phyloP scores from a whole-genome alignment of 2,113 vertebrate species.

The human region DNA sequence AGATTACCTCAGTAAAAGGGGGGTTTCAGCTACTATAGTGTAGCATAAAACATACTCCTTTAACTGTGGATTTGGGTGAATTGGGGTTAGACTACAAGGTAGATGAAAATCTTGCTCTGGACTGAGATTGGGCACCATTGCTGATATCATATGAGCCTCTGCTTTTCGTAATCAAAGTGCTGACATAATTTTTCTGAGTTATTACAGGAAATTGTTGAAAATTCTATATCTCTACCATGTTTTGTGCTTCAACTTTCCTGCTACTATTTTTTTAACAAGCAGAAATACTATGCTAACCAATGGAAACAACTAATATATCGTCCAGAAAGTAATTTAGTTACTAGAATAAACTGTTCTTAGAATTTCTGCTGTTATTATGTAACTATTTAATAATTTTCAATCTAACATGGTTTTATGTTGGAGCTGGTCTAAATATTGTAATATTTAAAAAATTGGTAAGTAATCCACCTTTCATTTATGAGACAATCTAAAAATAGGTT shows the following conservation, averaged over 20 bases:
- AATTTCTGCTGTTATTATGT: background rate
- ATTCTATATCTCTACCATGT: background rate
- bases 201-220: background rate
- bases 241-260: background rate
- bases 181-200: background rate
- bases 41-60: background rate
- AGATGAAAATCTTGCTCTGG: background rate
- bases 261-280: background rate
- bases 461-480: background rate
- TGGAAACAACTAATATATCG: background rate
- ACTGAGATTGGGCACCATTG: background rate
- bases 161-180: background rate
- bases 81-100: background rate
- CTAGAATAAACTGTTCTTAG: background rate
- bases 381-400: background rate
- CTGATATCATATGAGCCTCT: background rate
- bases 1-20: background rate
- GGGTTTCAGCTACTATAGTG: background rate
- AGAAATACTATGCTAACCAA: background rate
- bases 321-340: background rate
- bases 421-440: background rate
- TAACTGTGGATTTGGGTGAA: background rate
- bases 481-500: background rate
- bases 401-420: background rate
- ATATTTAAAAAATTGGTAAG: background rate